These are phyloP conservation scores for Hydroisotoma schaefferi DNA, from an alignment of 2,888 invertebrate species.

Conservation along the genomic window DNA sequence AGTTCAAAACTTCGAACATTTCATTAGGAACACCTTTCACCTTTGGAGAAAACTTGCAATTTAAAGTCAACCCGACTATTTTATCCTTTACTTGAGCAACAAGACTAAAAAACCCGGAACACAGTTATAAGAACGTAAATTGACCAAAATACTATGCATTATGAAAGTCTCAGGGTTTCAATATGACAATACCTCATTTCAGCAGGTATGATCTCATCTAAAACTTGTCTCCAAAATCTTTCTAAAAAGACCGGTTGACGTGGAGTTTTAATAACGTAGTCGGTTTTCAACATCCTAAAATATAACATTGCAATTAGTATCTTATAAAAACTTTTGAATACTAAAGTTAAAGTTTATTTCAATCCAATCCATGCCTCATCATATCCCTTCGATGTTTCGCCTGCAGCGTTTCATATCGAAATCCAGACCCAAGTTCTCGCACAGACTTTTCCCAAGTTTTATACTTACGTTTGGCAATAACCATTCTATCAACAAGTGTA, in stretches of 20 bases:
- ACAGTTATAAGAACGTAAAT: no score
- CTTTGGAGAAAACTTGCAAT: neutral
- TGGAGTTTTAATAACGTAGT: neutral
- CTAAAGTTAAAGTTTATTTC: neutral
- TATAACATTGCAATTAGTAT: neutral
- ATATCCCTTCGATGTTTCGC: neutral
- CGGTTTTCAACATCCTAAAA: neutral
- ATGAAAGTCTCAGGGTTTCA: no score
- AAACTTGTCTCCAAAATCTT: neutral
- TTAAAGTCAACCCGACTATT: neutral
- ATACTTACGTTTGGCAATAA: neutral
- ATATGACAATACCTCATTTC: neutral
- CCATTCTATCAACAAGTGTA: neutral
- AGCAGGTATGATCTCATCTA: neutral
- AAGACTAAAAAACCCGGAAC: no score
- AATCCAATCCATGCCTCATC: neutral
- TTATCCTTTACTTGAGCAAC: neutral
- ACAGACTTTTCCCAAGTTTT: neutral
- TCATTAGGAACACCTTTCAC: neutral
- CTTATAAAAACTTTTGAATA: neutral
- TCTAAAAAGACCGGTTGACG: conserved; percentile 1
- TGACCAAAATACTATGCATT: no score
- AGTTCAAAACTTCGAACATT: neutral
- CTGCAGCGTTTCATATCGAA: neutral
- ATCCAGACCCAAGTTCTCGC: neutral